Base-by-base conservation (phyloP, 2,797 vertebrate species). In the Cossypha polioptera region DNA sequence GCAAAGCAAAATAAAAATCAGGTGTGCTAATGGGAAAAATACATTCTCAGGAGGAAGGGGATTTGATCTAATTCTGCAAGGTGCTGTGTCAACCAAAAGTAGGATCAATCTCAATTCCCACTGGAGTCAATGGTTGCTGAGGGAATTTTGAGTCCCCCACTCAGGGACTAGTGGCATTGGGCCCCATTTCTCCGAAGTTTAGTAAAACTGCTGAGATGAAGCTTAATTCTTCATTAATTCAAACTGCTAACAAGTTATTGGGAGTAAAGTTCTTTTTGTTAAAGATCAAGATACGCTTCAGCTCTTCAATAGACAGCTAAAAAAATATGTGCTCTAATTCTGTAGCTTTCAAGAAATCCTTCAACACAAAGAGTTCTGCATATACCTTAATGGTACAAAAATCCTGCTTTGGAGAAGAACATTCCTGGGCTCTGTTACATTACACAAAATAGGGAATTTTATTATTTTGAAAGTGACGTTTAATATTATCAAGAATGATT, bases 1-100 rank as follows among this genome's bases (percentile, higher is more conserved):
- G 97, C 65, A 87, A 90, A 94, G 86, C 26, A 88, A 92, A 95
- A 77, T 58, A 92, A 95, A 97, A 91, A 91, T 86, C 53, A 54
- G 25, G 63, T 2, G 11, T 10, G 45, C 9, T 80, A 62, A 69
- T 28, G 55, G 57, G 25, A 73, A 92, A 96, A 86, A 73, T 24
- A 22, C 18, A n/a, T 86, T 76, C 43, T 63, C 76, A 28, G 65
- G 57, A 77, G 48, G 25, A 86, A 29, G 29, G 50, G 36, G 28
- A 29, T 22, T 80, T 29, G 17, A 67, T 83, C 22, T 82, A 76
- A 54, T 90, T 66, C n/a, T 80, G 75, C 43, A 55, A 69, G 80
- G 73, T 94, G 62, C 53, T 59, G 19, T 89, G 58, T 86, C 58
- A 91, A 9, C 65, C 69, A 61, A 71, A 51, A 88, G 61, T 40